Evolutionary conservation across 2,797 vertebrate genomes (phyloP), one percentile per base, ranked within the genome.

Genomic region (Eremophila alpestris): DNA sequence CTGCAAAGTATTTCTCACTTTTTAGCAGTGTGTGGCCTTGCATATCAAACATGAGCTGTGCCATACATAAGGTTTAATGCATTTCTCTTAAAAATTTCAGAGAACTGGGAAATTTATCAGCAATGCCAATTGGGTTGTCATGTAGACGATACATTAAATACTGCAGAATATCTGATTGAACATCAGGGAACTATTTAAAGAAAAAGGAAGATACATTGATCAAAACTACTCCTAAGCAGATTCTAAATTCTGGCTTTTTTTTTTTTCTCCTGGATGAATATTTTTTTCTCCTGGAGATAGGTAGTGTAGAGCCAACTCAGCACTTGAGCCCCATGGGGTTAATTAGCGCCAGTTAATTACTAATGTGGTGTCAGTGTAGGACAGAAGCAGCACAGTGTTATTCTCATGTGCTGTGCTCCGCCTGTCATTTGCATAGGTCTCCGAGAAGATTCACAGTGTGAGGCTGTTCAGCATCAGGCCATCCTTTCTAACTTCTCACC

Each of bases 11-110:
- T 76, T 45, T 90, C 36, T 94, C 45, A 75, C 45, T 89, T 93
- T 86, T 79, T 41, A 93, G 51, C 51, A 82, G 55, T 87, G 92
- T 87, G 82, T 93, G 89, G 79, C 78, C 84, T 87, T 87, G 13
- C 23, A 24, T 40, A 85, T 85, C 58, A 93, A 56, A 68, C 29
- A 48, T 58, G 22, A 65, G 43, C 58, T 6, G 1, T 81, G 55
- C n/a, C 65, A 75, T 40, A 46, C 65, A 75, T 40, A 46, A 65
- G 13, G 30, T 89, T 83, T 62, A 55, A 45, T 58, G n/a, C 16
- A 75, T 59, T 62, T 64, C 30, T 64, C 49, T 64, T 52, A 38
- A 93, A 87, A 89, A 34, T 22, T 41, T 14, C 56, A 87, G 21
- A 84, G 55, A 94, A 71, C 38, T 89, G 56, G 55, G 59, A 91